A percentile compares a stretch with the other conserved stretches of the same genome.
Conservation (phyloP, 2,797 vertebrate species). For the Dromococcyx pavoninus region DNA sequence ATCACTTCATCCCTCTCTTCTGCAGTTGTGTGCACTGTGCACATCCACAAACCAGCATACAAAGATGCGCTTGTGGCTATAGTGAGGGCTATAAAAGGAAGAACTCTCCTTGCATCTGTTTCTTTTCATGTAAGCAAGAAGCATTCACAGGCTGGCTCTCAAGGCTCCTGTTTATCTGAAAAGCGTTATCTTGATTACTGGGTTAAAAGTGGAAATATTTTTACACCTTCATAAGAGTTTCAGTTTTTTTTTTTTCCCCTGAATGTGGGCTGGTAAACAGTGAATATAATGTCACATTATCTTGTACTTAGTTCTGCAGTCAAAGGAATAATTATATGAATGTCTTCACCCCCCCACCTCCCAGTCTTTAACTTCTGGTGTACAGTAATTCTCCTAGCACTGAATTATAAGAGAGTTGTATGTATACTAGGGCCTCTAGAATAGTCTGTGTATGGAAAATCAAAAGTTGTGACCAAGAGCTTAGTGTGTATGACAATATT, state of each 20-base stretch:
- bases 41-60: not conserved
- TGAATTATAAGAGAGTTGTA: not conserved
- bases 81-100: not conserved
- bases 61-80: not conserved
- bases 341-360: not conserved
- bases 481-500: not conserved
- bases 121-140: not conserved
- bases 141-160: not conserved
- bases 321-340: not conserved
- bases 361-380: not conserved
- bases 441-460: not conserved
- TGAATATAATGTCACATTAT: not conserved
- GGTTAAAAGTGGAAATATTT: constrained; percentile 35
- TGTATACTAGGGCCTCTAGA: not conserved
- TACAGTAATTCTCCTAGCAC: not conserved
- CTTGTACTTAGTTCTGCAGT: not conserved
- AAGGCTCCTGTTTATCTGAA: not conserved
- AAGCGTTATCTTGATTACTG: not conserved
- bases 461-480: not conserved
- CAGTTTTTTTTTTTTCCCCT: not conserved
- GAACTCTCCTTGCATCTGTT: not conserved
- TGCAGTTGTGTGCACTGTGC: not conserved
- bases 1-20: not conserved
- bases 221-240: not conserved
- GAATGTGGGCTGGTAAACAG: not conserved